Evolutionary conservation across 2,797 vertebrate species (phyloP).

Genomic region (Peromyscus aztecus): DNA sequence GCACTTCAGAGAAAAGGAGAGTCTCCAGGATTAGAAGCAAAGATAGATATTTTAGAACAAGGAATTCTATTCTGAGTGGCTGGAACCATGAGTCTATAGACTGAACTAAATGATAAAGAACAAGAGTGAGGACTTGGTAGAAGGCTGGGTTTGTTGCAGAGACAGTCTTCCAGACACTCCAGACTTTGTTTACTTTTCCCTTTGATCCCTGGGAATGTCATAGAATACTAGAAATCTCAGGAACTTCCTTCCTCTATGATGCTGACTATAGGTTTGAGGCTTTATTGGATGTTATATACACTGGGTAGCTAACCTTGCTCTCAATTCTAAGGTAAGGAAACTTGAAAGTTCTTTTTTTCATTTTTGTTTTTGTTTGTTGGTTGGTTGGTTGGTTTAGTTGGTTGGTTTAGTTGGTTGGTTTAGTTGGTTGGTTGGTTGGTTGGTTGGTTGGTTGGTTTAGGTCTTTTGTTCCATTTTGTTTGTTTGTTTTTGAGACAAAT

Average conservation of each 20-base stretch:
- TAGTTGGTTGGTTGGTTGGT: not conserved
- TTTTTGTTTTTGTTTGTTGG: not conserved
- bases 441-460: not conserved
- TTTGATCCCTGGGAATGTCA: not conserved
- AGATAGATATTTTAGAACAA: not conserved
- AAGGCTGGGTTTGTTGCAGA: not conserved
- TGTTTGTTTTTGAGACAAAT: not conserved
- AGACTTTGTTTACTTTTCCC: not conserved
- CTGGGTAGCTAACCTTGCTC: not conserved
- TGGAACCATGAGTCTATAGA: not conserved
- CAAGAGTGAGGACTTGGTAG: not conserved
- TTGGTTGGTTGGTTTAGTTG: too few relatives aligned
- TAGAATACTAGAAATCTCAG: not conserved
- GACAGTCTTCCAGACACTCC: not conserved
- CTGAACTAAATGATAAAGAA: not conserved
- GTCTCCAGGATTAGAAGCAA: not conserved
- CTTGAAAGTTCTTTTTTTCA: not conserved
- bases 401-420: not conserved
- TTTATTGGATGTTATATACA: not conserved
- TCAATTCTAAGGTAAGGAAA: not conserved
- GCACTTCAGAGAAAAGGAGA: not conserved
- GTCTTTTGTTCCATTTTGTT: not conserved
- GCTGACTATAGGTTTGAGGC: not conserved
- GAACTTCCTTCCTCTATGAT: not conserved
- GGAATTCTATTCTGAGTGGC: not conserved